A percentile compares a stretch with the other conserved stretches of the same genome.
Conservation (phyloP, 1,140 invertebrate genomes). For the Asobara japonica region DNA sequence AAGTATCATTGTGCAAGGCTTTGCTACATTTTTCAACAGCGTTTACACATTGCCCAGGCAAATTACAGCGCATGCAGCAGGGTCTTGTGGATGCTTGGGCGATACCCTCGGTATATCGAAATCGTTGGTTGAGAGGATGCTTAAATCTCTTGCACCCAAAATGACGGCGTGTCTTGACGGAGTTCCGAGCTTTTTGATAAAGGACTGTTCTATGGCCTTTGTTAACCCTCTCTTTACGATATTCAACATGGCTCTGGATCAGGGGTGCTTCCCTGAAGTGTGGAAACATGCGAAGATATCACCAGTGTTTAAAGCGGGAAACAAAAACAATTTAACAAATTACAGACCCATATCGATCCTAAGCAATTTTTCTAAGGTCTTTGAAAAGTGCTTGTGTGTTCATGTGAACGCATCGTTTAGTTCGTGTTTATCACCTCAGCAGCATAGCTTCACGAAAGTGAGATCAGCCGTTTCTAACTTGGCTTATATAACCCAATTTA, state of each 20-base stretch:
- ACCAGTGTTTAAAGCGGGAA: slow-evolving; percentile 40
- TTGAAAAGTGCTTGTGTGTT: slow-evolving; percentile 12
- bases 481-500: not conserved
- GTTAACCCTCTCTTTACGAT: slow-evolving; percentile 29
- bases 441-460: not conserved
- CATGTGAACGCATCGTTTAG: too few species aligned
- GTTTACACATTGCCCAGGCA: too few species aligned
- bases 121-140: too few species aligned
- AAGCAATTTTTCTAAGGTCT: slow-evolving; percentile 25
- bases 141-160: too few species aligned
- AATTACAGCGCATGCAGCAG: too few species aligned
- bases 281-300: slow-evolving; percentile 41
- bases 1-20: too few species aligned
- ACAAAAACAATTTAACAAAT: slow-evolving; percentile 37
- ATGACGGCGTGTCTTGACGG: slow-evolving; percentile 36
- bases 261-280: slow-evolving; percentile 27
- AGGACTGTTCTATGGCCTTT: slow-evolving; percentile 28
- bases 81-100: too few species aligned
- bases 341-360: slow-evolving; percentile 44
- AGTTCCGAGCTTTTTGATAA: slow-evolving; percentile 34
- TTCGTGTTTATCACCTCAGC: not conserved
- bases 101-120: too few species aligned
- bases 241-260: slow-evolving; percentile 34
- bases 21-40: too few species aligned
- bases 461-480: not conserved